These are phyloP conservation scores for Zelleria hepariella DNA, from an alignment of 2,888 invertebrate species.

Conservation along the genomic window DNA sequence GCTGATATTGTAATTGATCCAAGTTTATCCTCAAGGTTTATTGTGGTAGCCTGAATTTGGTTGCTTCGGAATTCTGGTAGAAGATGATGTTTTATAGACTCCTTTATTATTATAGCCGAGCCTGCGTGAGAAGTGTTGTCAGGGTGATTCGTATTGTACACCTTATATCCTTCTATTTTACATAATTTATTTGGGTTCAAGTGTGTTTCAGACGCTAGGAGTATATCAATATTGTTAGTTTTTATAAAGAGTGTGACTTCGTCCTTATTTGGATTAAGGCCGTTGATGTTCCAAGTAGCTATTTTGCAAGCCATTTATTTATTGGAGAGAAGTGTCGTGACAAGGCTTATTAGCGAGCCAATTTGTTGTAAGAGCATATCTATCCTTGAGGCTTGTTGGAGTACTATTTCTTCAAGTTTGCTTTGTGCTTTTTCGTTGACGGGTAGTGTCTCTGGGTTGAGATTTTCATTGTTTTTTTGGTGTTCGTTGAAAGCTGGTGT, in stretches of 20 bases:
- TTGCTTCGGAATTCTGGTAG: not conserved
- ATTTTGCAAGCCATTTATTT: conserved; percentile 9
- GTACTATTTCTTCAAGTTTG: conserved; percentile 7
- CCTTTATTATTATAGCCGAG: conserved; percentile 9
- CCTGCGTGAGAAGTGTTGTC: conserved; percentile 10
- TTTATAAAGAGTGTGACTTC: conserved; percentile 12
- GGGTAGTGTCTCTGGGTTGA: no score
- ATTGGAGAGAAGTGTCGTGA: conserved; percentile 12
- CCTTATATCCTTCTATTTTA: no score
- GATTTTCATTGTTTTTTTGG: no score
- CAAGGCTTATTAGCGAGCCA: conserved; percentile 12
- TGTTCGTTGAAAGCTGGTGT: no score
- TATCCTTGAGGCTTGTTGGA: conserved; percentile 16
- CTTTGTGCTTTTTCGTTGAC: no score
- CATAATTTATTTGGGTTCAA: no score
- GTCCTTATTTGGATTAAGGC: conserved; percentile 12
- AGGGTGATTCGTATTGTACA: conserved; percentile 9
- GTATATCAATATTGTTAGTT: conserved; percentile 6
- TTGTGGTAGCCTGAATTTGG: conserved; percentile 7
- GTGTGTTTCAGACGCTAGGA: no score
- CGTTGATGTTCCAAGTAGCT: conserved; percentile 18
- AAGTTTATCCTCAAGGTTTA: not conserved
- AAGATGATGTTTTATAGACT: conserved; percentile 6
- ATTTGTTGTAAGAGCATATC: conserved; percentile 15
- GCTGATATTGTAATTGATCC: conserved; percentile 6